Evolutionary conservation across 2,797 vertebrate genomes (phyloP).

Genomic region (Oryzias sinensis): DNA sequence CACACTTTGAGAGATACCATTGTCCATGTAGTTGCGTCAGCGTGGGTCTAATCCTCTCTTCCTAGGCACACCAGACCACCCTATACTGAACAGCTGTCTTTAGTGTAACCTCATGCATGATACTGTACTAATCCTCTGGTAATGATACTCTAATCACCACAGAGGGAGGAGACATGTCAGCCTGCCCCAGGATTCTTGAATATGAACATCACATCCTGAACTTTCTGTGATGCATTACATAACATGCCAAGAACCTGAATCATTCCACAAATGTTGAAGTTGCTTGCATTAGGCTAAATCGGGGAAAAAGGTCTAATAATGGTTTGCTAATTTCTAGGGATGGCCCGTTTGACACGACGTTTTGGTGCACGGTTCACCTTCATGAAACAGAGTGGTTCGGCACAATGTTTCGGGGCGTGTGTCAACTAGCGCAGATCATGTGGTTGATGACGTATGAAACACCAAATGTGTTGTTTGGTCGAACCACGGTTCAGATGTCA

Average conservation of each 20-base stretch:
- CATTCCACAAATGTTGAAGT: slow-evolving; percentile 3
- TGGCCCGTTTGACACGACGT: too few species aligned
- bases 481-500: too few species aligned
- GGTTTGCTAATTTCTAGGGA: too few species aligned
- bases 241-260: background rate
- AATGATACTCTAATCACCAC: slow-evolving; percentile 68
- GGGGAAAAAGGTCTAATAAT: too few species aligned
- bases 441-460: too few species aligned
- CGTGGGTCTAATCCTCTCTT: slow-evolving; percentile 33
- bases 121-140: slow-evolving; percentile 70
- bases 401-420: too few species aligned
- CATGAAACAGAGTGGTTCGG: too few species aligned
- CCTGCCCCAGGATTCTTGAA: slow-evolving; percentile 8
- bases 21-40: slow-evolving; percentile 22
- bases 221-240: slow-evolving; percentile 1
- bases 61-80: slow-evolving; percentile 55
- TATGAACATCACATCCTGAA: slow-evolving; percentile 19
- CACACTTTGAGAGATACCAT: slow-evolving; percentile 29
- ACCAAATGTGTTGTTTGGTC: too few species aligned
- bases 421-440: too few species aligned
- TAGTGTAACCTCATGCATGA: slow-evolving; percentile 62
- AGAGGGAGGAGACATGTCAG: slow-evolving; percentile 34
- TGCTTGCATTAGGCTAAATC: background rate
- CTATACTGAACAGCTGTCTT: slow-evolving; percentile 71
- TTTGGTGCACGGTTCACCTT: too few species aligned